Base-by-base conservation (phyloP, 1,140 invertebrate species). In the Bathynomus jamesi region DNA sequence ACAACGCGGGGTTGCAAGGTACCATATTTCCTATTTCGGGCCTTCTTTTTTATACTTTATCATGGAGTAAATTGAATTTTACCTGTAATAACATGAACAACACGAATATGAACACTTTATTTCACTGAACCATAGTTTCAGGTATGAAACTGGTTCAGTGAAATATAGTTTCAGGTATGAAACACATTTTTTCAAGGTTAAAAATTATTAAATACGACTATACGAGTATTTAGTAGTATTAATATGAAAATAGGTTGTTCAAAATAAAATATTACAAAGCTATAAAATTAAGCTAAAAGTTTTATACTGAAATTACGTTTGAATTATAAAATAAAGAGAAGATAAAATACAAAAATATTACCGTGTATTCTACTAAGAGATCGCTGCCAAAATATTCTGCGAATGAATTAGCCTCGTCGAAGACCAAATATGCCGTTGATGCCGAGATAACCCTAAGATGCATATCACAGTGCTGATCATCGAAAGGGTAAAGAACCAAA, bases 401-500 rank as follows among this genome's bases (percentile, higher is more conserved):
- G 11, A n/a, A 21, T 28, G 46, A 7, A n/a, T 1, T 53, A 2
- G 53, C 46, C 4, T 27, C 46, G 3, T n/a, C 30, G 46, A 69
- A 69, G 11, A 31, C 30, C 0, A 69, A 24, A 30, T 21, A 68
- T 40, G 28, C 25, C 11, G 60, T 53, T 2, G 67, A 69, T 7
- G 67, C 67, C 0, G 53, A 32, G 10, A 69, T 4, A 11, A 76
- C 61, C 32, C 46, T 46, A 11, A 76, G 68, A 30, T 73, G 69
- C 67, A 76, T 71, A 31, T 71, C 69, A 40, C 75, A 76, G 25
- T 64, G 17, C 21, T 76, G 75, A 1, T 30, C 40, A 31, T 76
- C 75, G 61, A 76, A 76, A 2, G 75, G 75, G 29, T 74, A 76
- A 21, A 76, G 61, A 11, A 66, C 53, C 32, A 76, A 69, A 66